Evolutionary conservation across 2,888 invertebrate genomes (phyloP).

Genomic region (Lycaena phlaeas): DNA sequence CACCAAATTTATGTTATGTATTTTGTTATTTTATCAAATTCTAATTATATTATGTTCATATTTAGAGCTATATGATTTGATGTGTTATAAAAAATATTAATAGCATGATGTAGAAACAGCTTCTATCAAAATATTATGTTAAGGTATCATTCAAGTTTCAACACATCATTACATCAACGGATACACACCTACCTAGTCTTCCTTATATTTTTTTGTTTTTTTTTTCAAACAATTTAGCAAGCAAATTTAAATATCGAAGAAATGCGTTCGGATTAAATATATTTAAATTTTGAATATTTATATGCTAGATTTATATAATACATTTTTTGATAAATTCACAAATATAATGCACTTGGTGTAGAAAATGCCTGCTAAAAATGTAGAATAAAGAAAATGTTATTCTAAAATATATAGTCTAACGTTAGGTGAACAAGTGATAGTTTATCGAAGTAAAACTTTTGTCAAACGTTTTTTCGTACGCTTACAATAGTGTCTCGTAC

Average conservation of each 20-base stretch:
- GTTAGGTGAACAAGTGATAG: slow-evolving; percentile 49
- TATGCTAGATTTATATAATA: slow-evolving; percentile 23
- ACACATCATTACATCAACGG: slow-evolving; percentile 10
- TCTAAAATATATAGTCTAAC: slow-evolving; percentile 35
- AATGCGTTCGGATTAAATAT: slow-evolving; percentile 40
- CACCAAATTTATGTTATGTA: neutral
- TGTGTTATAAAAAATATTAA: neutral
- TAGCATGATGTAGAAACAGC: slow-evolving; percentile 10
- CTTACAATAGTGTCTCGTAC: slow-evolving; percentile 50
- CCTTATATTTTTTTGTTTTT: slow-evolving; percentile 23
- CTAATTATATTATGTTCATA: neutral
- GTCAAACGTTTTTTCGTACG: slow-evolving; percentile 35
- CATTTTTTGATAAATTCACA: slow-evolving; percentile 28
- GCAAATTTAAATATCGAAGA: slow-evolving; percentile 69
- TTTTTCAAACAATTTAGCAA: slow-evolving; percentile 48
- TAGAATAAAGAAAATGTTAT: slow-evolving; percentile 31
- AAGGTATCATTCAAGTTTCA: neutral
- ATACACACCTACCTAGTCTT: slow-evolving; percentile 20
- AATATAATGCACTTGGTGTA: slow-evolving; percentile 58
- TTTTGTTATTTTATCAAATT: neutral
- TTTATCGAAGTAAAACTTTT: slow-evolving; percentile 33
- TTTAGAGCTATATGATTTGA: neutral
- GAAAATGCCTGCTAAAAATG: slow-evolving; percentile 57
- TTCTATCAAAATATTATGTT: neutral
- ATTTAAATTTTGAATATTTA: slow-evolving; percentile 32